Conservation (phyloP, 2,888 invertebrate genomes). For the Chrysina gloriosa region DNA sequence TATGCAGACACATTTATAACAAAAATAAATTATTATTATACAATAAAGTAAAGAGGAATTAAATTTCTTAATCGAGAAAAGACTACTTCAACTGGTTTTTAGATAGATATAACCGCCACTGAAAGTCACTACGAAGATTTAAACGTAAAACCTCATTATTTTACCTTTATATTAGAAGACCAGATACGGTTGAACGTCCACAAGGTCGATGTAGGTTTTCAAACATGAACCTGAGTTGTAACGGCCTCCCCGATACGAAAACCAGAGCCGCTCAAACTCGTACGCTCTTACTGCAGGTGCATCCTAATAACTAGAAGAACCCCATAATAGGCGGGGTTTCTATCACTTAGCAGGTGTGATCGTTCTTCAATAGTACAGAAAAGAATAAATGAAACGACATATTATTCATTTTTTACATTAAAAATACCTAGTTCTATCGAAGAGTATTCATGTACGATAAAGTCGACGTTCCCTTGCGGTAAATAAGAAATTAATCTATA, state of each 20-base stretch:
- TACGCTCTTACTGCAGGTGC: slow-evolving; percentile 7
- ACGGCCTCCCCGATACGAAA: neutral
- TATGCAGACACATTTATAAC: no score
- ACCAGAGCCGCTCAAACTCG: neutral
- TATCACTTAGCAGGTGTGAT: slow-evolving; percentile 9
- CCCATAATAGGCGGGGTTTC: slow-evolving; percentile 14
- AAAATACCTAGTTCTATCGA: no score
- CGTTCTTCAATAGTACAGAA: slow-evolving; percentile 2
- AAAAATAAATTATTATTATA: no score
- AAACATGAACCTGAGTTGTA: neutral
- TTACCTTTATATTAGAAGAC: neutral
- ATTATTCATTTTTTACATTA: neutral
- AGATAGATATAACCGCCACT: no score
- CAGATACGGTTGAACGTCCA: neutral
- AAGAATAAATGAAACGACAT: neutral
- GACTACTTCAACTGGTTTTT: no score
- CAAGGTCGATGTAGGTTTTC: slow-evolving; percentile 1
- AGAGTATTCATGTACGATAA: no score
- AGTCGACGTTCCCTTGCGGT: no score
- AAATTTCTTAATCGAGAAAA: no score
- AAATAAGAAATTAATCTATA: no score
- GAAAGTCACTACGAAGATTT: neutral
- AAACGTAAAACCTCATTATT: neutral
- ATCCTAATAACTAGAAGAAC: slow-evolving; percentile 5
- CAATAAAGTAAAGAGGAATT: no score